Evolutionary conservation across 2,888 invertebrate genomes (phyloP).

Genomic region (Tuta absoluta): DNA sequence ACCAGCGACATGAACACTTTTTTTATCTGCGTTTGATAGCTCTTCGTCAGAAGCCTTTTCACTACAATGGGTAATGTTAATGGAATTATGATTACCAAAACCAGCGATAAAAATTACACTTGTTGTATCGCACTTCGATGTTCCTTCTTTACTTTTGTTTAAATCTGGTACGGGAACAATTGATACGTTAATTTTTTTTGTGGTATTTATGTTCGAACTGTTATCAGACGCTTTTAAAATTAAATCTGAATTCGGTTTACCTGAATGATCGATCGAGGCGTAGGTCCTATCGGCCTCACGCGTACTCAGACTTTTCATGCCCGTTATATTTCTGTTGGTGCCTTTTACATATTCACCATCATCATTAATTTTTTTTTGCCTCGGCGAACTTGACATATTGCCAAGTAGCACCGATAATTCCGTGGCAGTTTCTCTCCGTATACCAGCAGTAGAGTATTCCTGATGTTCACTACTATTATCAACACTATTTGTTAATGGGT

Average conservation of each 20-base stretch:
- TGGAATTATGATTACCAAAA: neutral
- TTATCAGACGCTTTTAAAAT: neutral
- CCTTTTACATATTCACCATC: neutral
- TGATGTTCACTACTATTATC: neutral
- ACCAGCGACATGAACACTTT: no score
- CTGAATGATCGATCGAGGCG: neutral
- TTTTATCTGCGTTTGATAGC: neutral
- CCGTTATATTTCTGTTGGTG: neutral
- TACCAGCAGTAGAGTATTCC: neutral
- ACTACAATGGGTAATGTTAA: neutral
- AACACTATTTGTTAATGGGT: neutral
- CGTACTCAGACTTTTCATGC: neutral
- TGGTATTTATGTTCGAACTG: neutral
- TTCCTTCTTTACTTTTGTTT: neutral
- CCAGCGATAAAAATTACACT: neutral
- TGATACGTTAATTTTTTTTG: neutral
- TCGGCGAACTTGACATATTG: neutral
- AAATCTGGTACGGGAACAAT: neutral
- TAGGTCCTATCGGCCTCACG: neutral
- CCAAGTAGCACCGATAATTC: neutral
- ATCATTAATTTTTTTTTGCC: neutral
- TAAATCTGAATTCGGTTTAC: neutral
- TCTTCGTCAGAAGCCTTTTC: neutral
- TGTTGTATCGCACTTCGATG: neutral
- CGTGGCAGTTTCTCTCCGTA: neutral